These are phyloP conservation scores for Rhorus exstirpatorius DNA, from an alignment of 2,888 invertebrate species.

Conservation along the genomic window DNA sequence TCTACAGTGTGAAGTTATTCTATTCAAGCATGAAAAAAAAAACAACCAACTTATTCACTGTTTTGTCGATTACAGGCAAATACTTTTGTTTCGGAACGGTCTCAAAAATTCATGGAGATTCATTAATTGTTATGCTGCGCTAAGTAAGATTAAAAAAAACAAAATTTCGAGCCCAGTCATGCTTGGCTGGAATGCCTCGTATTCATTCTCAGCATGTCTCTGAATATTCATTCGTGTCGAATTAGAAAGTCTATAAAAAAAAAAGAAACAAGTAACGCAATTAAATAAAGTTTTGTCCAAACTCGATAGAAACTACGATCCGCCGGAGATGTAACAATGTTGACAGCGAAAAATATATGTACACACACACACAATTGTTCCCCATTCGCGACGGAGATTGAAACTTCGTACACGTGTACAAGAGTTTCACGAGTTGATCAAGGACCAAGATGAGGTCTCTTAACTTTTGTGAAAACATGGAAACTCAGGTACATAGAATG, in stretches of 20 bases:
- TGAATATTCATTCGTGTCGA: conserved; percentile 43
- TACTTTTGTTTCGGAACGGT: too few relatives aligned
- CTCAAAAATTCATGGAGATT: too few relatives aligned
- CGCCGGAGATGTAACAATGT: conserved; percentile 27
- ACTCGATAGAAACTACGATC: conserved; percentile 38
- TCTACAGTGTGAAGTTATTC: too few relatives aligned
- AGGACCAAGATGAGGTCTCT: conserved; percentile 29
- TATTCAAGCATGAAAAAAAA: too few relatives aligned
- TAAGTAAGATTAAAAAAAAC: too few relatives aligned
- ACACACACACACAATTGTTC: conserved; percentile 25
- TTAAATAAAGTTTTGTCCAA: conserved; percentile 46
- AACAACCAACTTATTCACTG: too few relatives aligned
- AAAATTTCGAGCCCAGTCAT: too few relatives aligned
- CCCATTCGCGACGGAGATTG: conserved; percentile 13
- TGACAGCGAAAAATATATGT: conserved; percentile 11
- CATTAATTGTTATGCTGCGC: too few relatives aligned
- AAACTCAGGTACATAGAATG: conserved; percentile 24
- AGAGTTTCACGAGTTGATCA: conserved; percentile 57
- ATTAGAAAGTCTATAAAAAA: conserved; percentile 27
- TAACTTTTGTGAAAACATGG: conserved; percentile 50
- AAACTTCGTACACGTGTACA: conserved; percentile 43
- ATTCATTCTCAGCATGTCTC: background rate
- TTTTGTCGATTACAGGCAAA: too few relatives aligned
- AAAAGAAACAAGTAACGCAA: conserved; percentile 23
- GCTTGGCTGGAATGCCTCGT: too few relatives aligned